A percentile compares a stretch with the other conserved stretches of the same genome.
Conservation (phyloP, 1,140 invertebrate species). For the Aricia agestis region DNA sequence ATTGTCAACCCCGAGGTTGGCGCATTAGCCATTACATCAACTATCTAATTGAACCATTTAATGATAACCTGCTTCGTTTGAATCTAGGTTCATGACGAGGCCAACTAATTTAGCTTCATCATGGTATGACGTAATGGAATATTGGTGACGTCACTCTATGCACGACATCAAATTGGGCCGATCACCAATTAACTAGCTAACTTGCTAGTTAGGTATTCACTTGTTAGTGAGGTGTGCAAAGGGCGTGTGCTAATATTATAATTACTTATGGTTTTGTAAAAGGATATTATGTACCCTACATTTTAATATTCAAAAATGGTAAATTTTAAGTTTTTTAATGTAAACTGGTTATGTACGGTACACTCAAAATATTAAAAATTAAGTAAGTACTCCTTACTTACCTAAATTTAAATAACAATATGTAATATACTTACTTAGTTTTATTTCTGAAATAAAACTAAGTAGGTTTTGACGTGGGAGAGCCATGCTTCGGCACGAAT, state of each 20-base stretch:
- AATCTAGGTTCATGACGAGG: not conserved
- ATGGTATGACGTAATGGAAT: slow-evolving; percentile 1
- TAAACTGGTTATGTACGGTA: no score
- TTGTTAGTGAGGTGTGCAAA: not conserved
- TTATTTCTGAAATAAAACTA: no score
- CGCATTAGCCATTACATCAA: not conserved
- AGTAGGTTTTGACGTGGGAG: no score
- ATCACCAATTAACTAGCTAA: not conserved
- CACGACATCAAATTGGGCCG: not conserved
- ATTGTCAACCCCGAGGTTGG: not conserved
- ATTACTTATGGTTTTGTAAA: no score
- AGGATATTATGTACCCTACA: no score
- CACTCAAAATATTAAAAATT: no score
- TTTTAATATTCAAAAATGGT: no score
- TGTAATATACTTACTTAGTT: no score
- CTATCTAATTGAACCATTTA: not conserved
- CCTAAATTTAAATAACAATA: no score
- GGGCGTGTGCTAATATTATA: not conserved
- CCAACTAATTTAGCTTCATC: not conserved
- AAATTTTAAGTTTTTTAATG: no score
- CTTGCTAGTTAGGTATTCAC: not conserved
- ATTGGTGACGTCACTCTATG: not conserved
- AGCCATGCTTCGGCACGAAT: no score
- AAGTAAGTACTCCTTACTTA: no score
- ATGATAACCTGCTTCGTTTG: not conserved